These are phyloP conservation scores for Scaptomyza parva DNA, from an alignment of 2,888 invertebrate species.

Conservation along the genomic window DNA sequence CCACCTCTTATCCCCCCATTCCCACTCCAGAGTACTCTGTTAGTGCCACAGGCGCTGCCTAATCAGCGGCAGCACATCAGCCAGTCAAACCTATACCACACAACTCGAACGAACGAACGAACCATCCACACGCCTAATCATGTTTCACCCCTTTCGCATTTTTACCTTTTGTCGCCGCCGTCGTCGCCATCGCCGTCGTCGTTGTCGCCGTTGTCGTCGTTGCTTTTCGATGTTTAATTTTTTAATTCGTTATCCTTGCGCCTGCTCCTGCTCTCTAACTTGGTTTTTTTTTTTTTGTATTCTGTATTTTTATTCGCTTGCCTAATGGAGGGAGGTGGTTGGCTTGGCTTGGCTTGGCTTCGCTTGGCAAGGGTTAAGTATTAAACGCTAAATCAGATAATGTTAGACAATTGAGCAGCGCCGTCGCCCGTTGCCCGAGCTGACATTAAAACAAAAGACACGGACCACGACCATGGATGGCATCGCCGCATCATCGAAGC, in stretches of 20 bases:
- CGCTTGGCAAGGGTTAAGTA: conserved; percentile 77
- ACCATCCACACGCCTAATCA: conserved; percentile 72
- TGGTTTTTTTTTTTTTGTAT: conserved; percentile 29
- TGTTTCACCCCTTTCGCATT: conserved; percentile 74
- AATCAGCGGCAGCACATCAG: conserved; percentile 76
- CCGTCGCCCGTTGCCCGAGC: conserved; percentile 57
- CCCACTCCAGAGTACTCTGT: not conserved
- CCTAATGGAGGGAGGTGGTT: conserved; percentile 45
- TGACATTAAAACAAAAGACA: conserved; percentile 78
- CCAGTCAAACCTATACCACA: conserved; percentile 29
- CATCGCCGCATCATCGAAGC: conserved; percentile 47
- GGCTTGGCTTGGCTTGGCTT: no score
- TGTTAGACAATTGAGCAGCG: conserved; percentile 77
- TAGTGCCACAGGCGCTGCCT: conserved; percentile 63
- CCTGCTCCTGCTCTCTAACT: conserved; percentile 58
- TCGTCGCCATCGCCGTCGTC: conserved; percentile 34
- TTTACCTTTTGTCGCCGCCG: conserved; percentile 66
- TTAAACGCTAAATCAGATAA: conserved; percentile 82
- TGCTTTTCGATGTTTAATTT: conserved; percentile 81
- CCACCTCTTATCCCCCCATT: no score
- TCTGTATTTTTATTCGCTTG: conserved; percentile 46
- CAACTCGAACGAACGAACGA: conserved; percentile 6
- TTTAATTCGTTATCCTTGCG: conserved; percentile 82
- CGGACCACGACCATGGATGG: conserved; percentile 20
- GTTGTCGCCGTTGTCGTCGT: conserved; percentile 44